Evolutionary conservation across 2,113 vertebrate genomes (phyloP).

Genomic region (Anser cygnoides): DNA sequence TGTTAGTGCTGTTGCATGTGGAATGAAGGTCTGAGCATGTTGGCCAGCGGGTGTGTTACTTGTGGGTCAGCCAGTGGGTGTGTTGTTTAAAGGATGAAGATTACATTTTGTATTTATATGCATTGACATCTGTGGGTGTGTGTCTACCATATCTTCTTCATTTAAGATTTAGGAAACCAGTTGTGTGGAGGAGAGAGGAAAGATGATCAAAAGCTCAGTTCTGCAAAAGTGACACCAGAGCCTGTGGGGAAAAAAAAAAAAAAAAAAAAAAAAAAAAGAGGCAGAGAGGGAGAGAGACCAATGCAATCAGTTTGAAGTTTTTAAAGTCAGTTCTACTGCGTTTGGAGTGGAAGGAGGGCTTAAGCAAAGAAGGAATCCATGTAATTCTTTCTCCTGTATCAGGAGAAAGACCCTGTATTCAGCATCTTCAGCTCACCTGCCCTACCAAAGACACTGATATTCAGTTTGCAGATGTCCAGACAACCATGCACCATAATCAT

Average conservation of each 20-base stretch:
- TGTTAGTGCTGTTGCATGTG: not conserved
- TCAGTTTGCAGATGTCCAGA: not conserved
- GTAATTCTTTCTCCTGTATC: not conserved
- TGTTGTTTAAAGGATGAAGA: not conserved
- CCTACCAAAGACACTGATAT: not conserved
- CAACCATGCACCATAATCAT: not conserved
- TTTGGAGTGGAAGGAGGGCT: not conserved
- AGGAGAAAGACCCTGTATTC: not conserved
- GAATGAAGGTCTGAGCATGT: rapidly evolving
- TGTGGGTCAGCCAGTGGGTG: not conserved
- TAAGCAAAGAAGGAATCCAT: not conserved
- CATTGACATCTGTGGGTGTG: not conserved
- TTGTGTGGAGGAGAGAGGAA: not conserved
- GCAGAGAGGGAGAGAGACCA: not conserved
- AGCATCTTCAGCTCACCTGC: not conserved
- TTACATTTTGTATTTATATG: not conserved
- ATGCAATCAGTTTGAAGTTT: not conserved
- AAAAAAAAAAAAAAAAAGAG: not conserved
- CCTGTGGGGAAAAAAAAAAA: not conserved
- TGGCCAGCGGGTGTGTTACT: not conserved
- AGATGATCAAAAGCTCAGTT: not conserved
- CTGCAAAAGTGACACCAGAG: not conserved
- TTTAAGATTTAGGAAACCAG: not conserved
- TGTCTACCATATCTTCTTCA: not conserved
- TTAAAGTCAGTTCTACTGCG: not conserved